phyloP scores from a whole-genome alignment of 2,113 vertebrate species.

The Calidris pygmaea region DNA sequence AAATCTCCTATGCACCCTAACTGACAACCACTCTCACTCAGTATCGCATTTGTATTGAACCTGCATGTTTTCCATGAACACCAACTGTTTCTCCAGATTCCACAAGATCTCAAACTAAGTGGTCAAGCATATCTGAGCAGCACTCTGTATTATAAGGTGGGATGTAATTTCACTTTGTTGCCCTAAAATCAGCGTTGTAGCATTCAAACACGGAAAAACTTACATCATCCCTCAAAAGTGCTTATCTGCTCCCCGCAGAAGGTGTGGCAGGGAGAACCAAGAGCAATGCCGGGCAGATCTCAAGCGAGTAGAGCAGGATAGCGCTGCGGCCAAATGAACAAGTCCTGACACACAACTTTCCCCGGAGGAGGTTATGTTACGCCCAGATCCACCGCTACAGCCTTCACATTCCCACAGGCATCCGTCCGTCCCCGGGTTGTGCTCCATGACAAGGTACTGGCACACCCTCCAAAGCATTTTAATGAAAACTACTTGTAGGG shows the following conservation, averaged over 20 bases:
- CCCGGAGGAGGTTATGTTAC: neutral
- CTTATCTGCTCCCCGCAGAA: constrained; percentile 13
- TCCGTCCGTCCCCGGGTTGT: neutral
- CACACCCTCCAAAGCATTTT: constrained; percentile 24
- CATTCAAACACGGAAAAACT: neutral
- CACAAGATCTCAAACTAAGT: neutral
- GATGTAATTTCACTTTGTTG: neutral
- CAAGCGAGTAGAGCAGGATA: neutral
- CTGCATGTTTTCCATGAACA: neutral
- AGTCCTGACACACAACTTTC: constrained; percentile 33
- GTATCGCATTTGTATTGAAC: neutral
- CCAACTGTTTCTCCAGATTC: neutral
- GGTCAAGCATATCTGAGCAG: neutral
- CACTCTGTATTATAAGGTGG: neutral
- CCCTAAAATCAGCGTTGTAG: neutral
- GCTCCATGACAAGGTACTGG: neutral
- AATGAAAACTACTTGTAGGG: neutral
- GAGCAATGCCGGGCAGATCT: neutral
- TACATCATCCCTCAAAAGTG: neutral
- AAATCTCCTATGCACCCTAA: neutral
- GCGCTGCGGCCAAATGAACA: neutral
- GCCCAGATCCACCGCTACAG: neutral
- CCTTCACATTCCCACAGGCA: constrained; percentile 40
- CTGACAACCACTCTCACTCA: neutral
- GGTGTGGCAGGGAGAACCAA: constrained; percentile 18